phyloP scores from a whole-genome alignment of 2,113 vertebrate species.

The Orycteropus afer region DNA sequence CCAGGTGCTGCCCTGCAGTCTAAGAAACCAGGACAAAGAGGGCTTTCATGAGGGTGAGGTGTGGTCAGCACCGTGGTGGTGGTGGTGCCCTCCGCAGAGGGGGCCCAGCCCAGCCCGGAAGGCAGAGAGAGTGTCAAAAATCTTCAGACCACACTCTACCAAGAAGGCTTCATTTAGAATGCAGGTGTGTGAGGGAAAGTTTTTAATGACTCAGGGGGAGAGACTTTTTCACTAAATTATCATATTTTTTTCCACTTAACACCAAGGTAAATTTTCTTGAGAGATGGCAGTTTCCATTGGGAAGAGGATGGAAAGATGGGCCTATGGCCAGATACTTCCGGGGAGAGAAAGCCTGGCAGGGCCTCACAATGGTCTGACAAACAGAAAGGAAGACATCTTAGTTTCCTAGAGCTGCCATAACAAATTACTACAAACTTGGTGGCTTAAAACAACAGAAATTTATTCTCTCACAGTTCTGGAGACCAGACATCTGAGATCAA shows the following conservation, averaged over 20 bases:
- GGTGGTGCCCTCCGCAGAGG: not conserved
- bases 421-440: not conserved
- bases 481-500: not conserved
- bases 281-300: not conserved
- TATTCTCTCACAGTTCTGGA: not conserved
- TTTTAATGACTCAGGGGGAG: conserved; percentile 47
- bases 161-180: not conserved
- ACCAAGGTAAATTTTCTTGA: not conserved
- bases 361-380: not conserved
- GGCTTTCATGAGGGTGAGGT: not conserved
- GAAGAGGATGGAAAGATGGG: not conserved
- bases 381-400: not conserved
- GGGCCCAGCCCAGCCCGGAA: not conserved
- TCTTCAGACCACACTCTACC: not conserved
- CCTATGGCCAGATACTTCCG: not conserved
- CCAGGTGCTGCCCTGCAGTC: not conserved
- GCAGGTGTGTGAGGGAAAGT: conserved; percentile 11
- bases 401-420: not conserved
- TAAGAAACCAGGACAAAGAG: not conserved
- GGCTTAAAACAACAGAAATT: not conserved
- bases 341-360: not conserved
- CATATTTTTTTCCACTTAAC: not conserved
- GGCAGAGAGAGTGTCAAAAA: not conserved
- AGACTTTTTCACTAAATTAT: conserved; percentile 36
- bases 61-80: not conserved